phyloP scores from a whole-genome alignment of 2,888 invertebrate genomes.

The Polymixis flavicincta region DNA sequence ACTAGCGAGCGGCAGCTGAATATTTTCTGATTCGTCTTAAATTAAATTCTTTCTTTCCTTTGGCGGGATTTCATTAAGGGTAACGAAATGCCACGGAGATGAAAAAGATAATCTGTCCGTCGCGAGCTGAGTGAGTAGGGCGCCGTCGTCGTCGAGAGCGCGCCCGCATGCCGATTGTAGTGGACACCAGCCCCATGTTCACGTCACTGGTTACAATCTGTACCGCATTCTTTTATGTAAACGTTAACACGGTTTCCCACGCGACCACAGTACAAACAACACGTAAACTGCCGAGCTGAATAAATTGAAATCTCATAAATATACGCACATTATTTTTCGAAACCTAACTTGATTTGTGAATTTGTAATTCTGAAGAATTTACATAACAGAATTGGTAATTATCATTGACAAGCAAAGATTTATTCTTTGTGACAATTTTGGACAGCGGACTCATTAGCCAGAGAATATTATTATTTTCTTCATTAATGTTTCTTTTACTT shows the following conservation, averaged over 20 bases:
- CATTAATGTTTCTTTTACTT: background rate
- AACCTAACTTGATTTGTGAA: conserved; percentile 23
- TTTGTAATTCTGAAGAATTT: conserved; percentile 32
- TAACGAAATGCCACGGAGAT: conserved; percentile 86
- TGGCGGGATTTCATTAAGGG: conserved; percentile 89
- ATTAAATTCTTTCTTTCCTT: conserved; percentile 90
- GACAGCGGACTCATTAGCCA: conserved; percentile 4
- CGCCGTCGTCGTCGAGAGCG: conserved; percentile 35
- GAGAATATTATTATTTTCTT: conserved; percentile 11
- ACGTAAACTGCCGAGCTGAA: background rate
- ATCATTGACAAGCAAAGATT: conserved; percentile 27
- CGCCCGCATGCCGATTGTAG: conserved; percentile 46
- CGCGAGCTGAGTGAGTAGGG: conserved; percentile 47
- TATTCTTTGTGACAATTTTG: conserved; percentile 13
- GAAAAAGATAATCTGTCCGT: conserved; percentile 85
- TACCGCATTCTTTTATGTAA: conserved; percentile 19
- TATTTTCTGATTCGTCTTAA: conserved; percentile 90
- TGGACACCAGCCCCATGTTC: conserved; percentile 15
- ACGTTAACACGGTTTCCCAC: background rate
- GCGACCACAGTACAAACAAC: conserved; percentile 18
- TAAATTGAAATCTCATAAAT: conserved; percentile 24
- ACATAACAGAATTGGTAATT: conserved; percentile 40
- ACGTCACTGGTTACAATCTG: conserved; percentile 15
- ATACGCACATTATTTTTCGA: conserved; percentile 6
- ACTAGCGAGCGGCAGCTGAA: conserved; percentile 90